Conservation (phyloP, 2,888 invertebrate species). For the Stenoptilia bipunctidactyla region DNA sequence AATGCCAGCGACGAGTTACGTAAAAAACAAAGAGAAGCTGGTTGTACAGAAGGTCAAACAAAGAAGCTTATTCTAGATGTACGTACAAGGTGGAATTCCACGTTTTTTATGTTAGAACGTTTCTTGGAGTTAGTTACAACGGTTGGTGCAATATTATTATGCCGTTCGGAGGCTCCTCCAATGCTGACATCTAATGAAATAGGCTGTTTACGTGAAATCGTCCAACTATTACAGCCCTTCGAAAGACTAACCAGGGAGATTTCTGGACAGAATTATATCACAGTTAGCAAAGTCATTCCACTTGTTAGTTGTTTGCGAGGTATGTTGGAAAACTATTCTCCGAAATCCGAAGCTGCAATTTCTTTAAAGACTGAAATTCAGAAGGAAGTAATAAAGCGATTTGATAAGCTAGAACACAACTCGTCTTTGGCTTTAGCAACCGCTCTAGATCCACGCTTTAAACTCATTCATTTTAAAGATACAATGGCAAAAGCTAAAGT, state of each 20-base stretch:
- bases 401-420: constrained; percentile 10
- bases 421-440: not conserved
- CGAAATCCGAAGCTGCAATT: too few species aligned
- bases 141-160: constrained; percentile 12
- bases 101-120: constrained; percentile 12
- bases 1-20: constrained; percentile 15
- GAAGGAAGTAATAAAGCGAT: too few species aligned
- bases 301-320: constrained; percentile 8
- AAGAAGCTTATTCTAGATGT: constrained; percentile 13
- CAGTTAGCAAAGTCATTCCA: constrained; percentile 11
- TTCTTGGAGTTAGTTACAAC: constrained; percentile 11
- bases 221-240: constrained; percentile 4
- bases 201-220: not conserved
- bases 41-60: constrained; percentile 7
- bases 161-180: constrained; percentile 12
- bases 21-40: constrained; percentile 8
- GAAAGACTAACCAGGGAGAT: constrained; percentile 8
- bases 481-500: constrained; percentile 12
- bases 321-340: too few species aligned
- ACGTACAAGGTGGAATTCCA: constrained; percentile 13
- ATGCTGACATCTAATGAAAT: constrained; percentile 8
- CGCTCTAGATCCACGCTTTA: constrained; percentile 8
- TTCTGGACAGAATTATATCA: constrained; percentile 10
- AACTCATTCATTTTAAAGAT: constrained; percentile 16
- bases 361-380: too few species aligned